Conservation (phyloP, 2,888 invertebrate genomes). For the Tetragnatha montana region DNA sequence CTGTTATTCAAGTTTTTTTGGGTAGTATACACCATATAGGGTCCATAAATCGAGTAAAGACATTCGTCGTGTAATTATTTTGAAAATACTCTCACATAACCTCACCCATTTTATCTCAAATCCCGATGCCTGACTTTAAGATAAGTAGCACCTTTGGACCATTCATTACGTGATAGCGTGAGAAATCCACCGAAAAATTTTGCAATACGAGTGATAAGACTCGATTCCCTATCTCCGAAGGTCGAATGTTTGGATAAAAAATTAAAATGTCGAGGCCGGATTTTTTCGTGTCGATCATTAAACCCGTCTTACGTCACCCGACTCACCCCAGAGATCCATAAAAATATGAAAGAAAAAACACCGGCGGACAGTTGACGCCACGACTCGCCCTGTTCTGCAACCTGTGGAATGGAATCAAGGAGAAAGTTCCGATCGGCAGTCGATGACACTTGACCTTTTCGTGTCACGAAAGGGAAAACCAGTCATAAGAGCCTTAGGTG, state of each 20-base stretch:
- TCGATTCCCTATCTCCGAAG: background rate
- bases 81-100: too few relatives aligned
- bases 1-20: too few relatives aligned
- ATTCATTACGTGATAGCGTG: background rate
- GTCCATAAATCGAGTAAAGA: too few relatives aligned
- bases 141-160: too few relatives aligned
- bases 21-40: too few relatives aligned
- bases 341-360: slow-evolving; percentile 9
- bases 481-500: slow-evolving; percentile 14
- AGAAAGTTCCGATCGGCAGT: slow-evolving; percentile 44
- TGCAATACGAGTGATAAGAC: slow-evolving; percentile 2
- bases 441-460: slow-evolving; percentile 50
- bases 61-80: too few relatives aligned
- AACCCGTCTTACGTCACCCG: slow-evolving; percentile 27
- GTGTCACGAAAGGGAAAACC: slow-evolving; percentile 60
- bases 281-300: slow-evolving; percentile 40
- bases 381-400: slow-evolving; percentile 8
- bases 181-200: background rate
- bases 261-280: slow-evolving; percentile 41
- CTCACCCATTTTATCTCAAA: too few relatives aligned
- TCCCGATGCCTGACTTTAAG: too few relatives aligned
- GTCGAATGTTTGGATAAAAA: background rate
- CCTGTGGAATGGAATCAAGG: slow-evolving; percentile 5
- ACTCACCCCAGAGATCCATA: background rate
- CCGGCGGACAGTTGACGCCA: slow-evolving; percentile 33